Percentiles rank a stretch among this genome's conserved stretches.
These are phyloP conservation scores for Macaria notata DNA, from an alignment of 2,888 invertebrate genomes.

Conservation along the genomic window DNA sequence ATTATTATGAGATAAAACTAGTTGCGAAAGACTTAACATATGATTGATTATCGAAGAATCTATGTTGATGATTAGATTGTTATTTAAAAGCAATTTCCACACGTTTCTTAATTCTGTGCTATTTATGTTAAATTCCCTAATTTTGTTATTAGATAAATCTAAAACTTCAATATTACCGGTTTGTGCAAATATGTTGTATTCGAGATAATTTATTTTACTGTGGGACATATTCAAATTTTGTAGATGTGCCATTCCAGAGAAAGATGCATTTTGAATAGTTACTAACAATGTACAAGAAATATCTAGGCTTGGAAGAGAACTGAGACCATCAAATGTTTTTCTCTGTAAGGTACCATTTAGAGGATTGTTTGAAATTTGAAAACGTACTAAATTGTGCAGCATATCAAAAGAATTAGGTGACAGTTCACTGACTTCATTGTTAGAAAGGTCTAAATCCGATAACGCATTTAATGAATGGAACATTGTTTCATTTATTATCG, in stretches of 20 bases:
- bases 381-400: slow-evolving; percentile 46
- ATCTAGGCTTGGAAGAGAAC: slow-evolving; percentile 53
- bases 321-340: slow-evolving; percentile 54
- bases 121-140: slow-evolving; percentile 51
- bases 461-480: slow-evolving; percentile 46
- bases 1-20: slow-evolving; percentile 49
- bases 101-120: slow-evolving; percentile 48
- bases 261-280: slow-evolving; percentile 53
- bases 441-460: slow-evolving; percentile 55
- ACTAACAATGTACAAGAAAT: slow-evolving; percentile 52
- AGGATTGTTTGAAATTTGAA: slow-evolving; percentile 58
- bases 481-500: slow-evolving; percentile 43
- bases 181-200: slow-evolving; percentile 53
- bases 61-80: slow-evolving; percentile 51
- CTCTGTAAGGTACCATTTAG: slow-evolving; percentile 47
- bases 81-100: slow-evolving; percentile 45
- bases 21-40: slow-evolving; percentile 38
- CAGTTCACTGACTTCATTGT: slow-evolving; percentile 54
- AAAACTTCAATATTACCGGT: slow-evolving; percentile 50
- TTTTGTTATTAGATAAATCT: slow-evolving; percentile 59
- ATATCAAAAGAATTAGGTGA: slow-evolving; percentile 49
- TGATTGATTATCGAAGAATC: slow-evolving; percentile 37
- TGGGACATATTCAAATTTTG: slow-evolving; percentile 56
- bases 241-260: slow-evolving; percentile 52
- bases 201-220: slow-evolving; percentile 47